Base-by-base conservation (phyloP, 2,797 vertebrate genomes). In the Darevskia mixta region DNA sequence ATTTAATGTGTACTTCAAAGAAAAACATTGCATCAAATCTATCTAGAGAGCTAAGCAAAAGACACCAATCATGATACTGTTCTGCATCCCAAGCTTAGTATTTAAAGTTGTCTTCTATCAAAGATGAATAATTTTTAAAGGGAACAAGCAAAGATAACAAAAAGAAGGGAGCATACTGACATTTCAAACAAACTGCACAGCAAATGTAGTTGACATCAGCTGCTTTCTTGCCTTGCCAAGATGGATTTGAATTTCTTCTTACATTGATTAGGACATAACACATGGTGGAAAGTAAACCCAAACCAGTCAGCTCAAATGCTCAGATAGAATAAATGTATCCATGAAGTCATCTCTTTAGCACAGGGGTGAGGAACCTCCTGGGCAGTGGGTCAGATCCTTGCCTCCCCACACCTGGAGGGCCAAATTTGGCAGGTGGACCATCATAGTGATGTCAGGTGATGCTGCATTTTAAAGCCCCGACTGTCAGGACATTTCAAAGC, bases 11-110 rank as follows among this genome's bases (percentile, higher is more conserved):
- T 82, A 9, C 81, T 93, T 86, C 82, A 32, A 87, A 55, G 73
- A 76, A 88, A 85, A 79, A 85, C 32, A 82, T 73, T 66, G 85
- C 13, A 77, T 85, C 64, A 89, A 80, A 61, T 89, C 89, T 76
- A n/a, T 69, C 58, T 72, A 71, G 66, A 35, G 41, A 35, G 61
- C 86, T 82, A 78, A n/a, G 58, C 32, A 79, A 66, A n/a, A n/a
- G 84, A 41, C 58, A 55, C 69, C 35, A 32, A 85, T 92, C 13
- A 64, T 81, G 11, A 49, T 79, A 55, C 11, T 29, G 23, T 79
- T 0, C 0, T 43, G 61, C 10, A 58, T 20, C 61, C 72, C 71
- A 89, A 32, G 2, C 66, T 72, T 32, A 45, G 55, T 58, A 32
- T 6, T 86, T 77, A 82, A 71, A 2, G 83, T 81, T 89, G 35